A percentile compares a stretch with the other conserved stretches of the same genome.
Evolutionary conservation across 2,113 vertebrate genomes (phyloP).

Genomic region (Oreochromis niloticus): DNA sequence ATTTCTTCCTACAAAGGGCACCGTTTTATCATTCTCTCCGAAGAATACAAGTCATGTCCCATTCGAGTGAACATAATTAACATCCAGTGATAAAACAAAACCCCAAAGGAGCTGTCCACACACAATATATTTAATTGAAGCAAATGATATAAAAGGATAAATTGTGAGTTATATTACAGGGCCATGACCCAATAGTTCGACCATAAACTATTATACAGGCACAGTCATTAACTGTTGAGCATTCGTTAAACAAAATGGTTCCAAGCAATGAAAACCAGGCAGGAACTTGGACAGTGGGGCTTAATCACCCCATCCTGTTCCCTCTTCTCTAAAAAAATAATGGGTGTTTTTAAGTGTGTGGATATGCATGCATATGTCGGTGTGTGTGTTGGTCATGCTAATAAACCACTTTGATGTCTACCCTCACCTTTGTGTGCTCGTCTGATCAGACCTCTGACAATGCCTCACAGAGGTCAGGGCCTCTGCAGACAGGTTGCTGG

Average conservation of each 20-base stretch:
- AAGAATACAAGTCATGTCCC: constrained; percentile 27
- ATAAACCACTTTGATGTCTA: constrained; percentile 28
- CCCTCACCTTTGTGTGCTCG: constrained; percentile 29
- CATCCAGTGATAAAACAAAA: constrained; percentile 45
- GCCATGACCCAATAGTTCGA: constrained; percentile 30
- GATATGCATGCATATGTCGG: background rate
- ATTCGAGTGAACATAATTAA: constrained; percentile 63
- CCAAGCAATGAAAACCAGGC: background rate
- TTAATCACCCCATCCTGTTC: background rate
- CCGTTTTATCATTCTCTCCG: constrained; percentile 8
- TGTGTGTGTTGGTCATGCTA: constrained; percentile 37
- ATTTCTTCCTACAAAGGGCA: background rate
- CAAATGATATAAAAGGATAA: constrained; percentile 64
- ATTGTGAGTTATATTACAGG: constrained; percentile 39
- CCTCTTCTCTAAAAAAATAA: background rate
- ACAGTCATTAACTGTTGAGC: constrained; percentile 29
- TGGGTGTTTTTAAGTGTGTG: background rate
- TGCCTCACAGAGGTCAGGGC: constrained; percentile 51
- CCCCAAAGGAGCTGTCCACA: constrained; percentile 57
- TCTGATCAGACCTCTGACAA: constrained; percentile 40
- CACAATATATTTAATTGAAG: constrained; percentile 74
- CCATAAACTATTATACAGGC: constrained; percentile 48
- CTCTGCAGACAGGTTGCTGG: constrained; percentile 30
- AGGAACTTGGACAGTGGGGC: background rate
- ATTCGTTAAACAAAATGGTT: constrained; percentile 60